phyloP scores from a whole-genome alignment of 2,113 vertebrate species.

The Alethe castanea region DNA sequence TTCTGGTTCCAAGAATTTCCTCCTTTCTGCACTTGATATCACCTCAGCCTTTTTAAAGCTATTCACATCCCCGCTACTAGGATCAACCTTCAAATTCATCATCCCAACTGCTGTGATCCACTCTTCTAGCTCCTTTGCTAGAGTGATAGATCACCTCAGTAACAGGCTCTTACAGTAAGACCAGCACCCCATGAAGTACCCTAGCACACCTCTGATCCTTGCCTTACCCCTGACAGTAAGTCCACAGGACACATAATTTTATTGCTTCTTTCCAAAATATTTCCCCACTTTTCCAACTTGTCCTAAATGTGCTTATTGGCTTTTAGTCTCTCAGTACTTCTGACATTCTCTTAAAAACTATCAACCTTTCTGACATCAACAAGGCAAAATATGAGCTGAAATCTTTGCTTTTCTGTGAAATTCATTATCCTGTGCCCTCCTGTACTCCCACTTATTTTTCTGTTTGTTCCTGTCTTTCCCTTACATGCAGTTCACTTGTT shows the following conservation, averaged over 20 bases:
- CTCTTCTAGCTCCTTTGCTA: neutral
- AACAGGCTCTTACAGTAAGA: neutral
- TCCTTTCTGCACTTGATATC: neutral
- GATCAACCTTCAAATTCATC: neutral
- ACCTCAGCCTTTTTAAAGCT: neutral
- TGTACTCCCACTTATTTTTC: neutral
- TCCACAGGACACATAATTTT: neutral
- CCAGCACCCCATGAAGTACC: neutral
- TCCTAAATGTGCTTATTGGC: neutral
- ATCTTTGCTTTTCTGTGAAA: neutral
- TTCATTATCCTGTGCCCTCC: neutral
- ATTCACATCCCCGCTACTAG: neutral
- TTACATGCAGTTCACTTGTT: neutral
- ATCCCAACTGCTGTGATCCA: neutral
- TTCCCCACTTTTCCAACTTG: neutral
- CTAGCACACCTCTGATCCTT: neutral
- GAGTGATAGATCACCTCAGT: neutral
- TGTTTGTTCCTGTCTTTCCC: neutral
- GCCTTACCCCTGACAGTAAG: neutral
- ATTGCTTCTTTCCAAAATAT: neutral
- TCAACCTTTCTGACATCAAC: neutral
- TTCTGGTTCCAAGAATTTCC: neutral
- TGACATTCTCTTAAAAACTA: neutral
- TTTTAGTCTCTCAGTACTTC: neutral
- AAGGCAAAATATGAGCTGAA: neutral